A percentile compares a stretch with the other conserved stretches of the same genome.
phyloP scores from a whole-genome alignment of 2,888 invertebrate species.

The Rhamphomyia laevipes region DNA sequence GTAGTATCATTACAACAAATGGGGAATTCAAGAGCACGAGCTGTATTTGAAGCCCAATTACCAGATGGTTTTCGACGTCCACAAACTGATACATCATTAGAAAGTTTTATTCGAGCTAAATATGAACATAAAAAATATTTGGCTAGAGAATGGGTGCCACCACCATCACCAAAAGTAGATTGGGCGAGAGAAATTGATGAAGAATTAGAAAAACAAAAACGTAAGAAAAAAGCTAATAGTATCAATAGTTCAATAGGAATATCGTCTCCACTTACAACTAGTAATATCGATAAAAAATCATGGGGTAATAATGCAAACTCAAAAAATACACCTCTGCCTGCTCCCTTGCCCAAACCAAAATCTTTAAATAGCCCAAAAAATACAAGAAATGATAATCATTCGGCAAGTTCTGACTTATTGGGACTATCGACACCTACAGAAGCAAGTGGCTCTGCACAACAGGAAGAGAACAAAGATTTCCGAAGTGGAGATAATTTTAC shows the following conservation, averaged over 20 bases:
- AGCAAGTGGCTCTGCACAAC: constrained; percentile 19
- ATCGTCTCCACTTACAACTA: constrained; percentile 15
- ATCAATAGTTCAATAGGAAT: constrained; percentile 23
- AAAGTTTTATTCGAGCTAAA: constrained; percentile 93
- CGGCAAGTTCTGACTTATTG: constrained; percentile 29
- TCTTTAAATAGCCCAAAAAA: constrained; percentile 44
- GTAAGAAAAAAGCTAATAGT: constrained; percentile 66
- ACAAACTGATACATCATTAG: constrained; percentile 85
- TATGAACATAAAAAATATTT: constrained; percentile 99
- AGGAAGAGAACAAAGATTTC: not conserved
- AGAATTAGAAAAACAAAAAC: constrained; percentile 68
- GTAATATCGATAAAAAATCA: constrained; percentile 14
- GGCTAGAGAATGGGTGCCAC: constrained; percentile 94
- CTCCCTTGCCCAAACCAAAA: constrained; percentile 35
- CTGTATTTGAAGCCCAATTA: constrained; percentile 93
- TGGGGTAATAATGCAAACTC: constrained; percentile 14
- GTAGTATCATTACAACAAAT: constrained; percentile 89
- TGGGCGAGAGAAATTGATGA: constrained; percentile 84
- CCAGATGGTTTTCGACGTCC: constrained; percentile 94
- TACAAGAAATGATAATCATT: constrained; percentile 14
- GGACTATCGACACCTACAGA: constrained; percentile 41
- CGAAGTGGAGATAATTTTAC: constrained; percentile 25
- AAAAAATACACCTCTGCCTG: constrained; percentile 24
- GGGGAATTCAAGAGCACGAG: constrained; percentile 94
- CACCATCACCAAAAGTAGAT: constrained; percentile 69